Base-by-base conservation (phyloP, 1,140 invertebrate genomes). In the Drosophila sulfurigaster region DNA sequence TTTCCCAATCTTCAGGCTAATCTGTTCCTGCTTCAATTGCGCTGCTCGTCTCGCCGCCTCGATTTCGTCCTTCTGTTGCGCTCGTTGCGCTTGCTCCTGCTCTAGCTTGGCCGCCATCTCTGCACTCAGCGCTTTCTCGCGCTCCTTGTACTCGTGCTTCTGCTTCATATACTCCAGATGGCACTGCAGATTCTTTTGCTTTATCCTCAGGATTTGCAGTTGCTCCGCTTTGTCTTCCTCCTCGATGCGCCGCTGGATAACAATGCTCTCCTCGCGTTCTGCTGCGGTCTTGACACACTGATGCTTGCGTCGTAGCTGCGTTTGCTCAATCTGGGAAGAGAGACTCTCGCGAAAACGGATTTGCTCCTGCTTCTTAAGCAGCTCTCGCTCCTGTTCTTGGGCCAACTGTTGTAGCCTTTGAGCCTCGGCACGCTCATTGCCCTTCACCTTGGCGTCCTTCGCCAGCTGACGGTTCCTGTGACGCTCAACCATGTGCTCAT, bases 91-190 rank as follows among this genome's bases (percentile, higher is more conserved):
- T 35, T 79, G 78, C 4, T 57, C 67, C 8, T 72, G 2, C 1
- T 62, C 10, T 1, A 67, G 10, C 6, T 72, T 69, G 15, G 5
- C 35, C 0, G 68, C n/a, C 4, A 81, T 68, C 8, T 65, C 43
- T 1, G 54, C 38, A 1, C 30, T 45, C 10, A 58, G 49, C 0
- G 15, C 41, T n/a, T 32, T 72, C 43, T 81, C 38, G 10, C 13
- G 13, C 13, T 74, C 56, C 20, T 45, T 63, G 28, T 60, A 15
- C 4, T 64, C 70, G 8, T 16, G 51, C 8, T 68, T 60, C 13
- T 79, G 58, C 38, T 89, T 45, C 7, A 90, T 85, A 5, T 56
- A 62, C 30, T 66, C 48, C 13, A 79, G 16, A 59, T 76, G 81
- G 0, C 71, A 70, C 0, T 59, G 38, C 1, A 66, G 75, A 11